These are phyloP conservation scores for Ylistrum balloti DNA, from an alignment of 1,140 invertebrate species.

Conservation along the genomic window DNA sequence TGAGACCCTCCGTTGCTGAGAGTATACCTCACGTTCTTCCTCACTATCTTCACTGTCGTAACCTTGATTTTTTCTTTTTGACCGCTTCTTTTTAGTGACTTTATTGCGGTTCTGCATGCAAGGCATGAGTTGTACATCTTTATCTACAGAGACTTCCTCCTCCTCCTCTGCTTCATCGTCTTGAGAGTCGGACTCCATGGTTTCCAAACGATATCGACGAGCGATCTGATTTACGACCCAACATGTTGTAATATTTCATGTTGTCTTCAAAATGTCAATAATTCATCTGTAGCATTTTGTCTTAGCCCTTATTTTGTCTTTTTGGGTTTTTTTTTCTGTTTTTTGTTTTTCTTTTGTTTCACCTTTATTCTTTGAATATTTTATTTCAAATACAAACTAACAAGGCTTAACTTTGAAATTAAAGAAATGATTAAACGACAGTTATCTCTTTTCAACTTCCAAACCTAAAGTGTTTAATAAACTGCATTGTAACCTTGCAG, in stretches of 20 bases:
- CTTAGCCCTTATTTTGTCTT: too few species aligned
- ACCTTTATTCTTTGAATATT: too few species aligned
- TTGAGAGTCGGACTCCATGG: conserved; percentile 45
- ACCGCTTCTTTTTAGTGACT: conserved; percentile 9
- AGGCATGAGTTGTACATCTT: conserved; percentile 34
- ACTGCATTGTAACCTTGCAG: too few species aligned
- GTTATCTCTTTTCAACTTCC: too few species aligned
- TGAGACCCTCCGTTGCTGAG: conserved; percentile 43
- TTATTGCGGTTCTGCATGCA: conserved; percentile 1
- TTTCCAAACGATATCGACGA: conserved; percentile 41
- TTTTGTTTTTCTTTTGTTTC: too few species aligned
- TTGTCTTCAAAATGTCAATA: too few species aligned
- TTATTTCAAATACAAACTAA: too few species aligned
- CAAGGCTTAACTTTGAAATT: too few species aligned
- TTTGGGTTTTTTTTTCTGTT: too few species aligned
- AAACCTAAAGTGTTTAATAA: too few species aligned
- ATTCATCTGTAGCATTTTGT: too few species aligned
- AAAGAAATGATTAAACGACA: too few species aligned
- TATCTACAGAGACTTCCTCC: neutral
- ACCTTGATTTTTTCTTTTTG: conserved; percentile 42
- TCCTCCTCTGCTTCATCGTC: conserved; percentile 30
- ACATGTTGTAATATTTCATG: neutral
- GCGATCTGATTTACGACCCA: conserved; percentile 39
- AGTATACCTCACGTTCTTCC: conserved; percentile 21
- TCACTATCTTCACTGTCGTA: conserved; percentile 47